Evolutionary conservation across 2,797 vertebrate genomes (phyloP).

Genomic region (Phylloscopus collybita): DNA sequence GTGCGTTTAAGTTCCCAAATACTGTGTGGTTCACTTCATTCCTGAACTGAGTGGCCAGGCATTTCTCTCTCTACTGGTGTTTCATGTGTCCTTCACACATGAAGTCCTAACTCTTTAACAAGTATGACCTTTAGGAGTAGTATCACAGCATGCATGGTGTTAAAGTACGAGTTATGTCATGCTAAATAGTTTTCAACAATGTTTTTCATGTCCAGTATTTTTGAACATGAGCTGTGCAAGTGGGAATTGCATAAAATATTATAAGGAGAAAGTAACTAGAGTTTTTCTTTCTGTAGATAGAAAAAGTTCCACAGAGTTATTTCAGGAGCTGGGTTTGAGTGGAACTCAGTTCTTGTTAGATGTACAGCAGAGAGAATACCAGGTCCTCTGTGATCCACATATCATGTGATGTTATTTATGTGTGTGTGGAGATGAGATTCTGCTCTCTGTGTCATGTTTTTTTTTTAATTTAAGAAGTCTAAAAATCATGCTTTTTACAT

Average conservation of each 20-base stretch:
- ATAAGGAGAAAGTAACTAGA: not conserved
- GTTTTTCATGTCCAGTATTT: not conserved
- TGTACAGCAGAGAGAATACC: not conserved
- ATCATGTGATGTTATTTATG: not conserved
- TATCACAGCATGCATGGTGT: rapidly evolving
- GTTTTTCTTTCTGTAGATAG: not conserved
- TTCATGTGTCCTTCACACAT: not conserved
- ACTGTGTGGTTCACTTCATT: not conserved
- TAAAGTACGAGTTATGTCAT: not conserved
- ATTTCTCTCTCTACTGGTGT: not conserved
- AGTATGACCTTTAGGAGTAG: not conserved
- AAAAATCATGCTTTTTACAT: not conserved
- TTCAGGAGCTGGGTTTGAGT: not conserved
- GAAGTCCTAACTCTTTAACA: not conserved
- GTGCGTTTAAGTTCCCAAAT: not conserved
- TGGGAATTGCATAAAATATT: not conserved
- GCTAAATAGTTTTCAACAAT: not conserved
- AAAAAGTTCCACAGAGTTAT: not conserved
- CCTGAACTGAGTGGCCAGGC: not conserved
- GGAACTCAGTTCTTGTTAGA: not conserved
- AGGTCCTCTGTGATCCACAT: not conserved
- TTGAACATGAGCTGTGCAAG: not conserved
- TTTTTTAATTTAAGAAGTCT: not conserved
- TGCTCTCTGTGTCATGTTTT: not conserved
- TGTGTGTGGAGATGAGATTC: not conserved